Percentiles rank a stretch among this genome's conserved stretches.
Conservation (phyloP, 2,797 vertebrate species). For the Astyanax mexicanus region DNA sequence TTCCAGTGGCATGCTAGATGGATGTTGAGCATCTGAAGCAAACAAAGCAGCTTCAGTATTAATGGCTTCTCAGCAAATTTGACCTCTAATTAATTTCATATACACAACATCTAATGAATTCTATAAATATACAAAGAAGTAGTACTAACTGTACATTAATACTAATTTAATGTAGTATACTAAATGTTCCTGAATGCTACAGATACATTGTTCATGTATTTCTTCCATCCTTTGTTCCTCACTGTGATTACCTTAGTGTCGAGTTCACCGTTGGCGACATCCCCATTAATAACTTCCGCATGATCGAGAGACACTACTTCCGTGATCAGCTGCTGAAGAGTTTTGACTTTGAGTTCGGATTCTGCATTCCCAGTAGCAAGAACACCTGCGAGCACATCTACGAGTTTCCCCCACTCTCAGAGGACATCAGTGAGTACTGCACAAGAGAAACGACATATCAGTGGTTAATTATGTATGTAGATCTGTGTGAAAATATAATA, state of each 20-base stretch:
- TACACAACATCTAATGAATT: background rate
- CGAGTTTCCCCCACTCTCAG: constrained; percentile 94
- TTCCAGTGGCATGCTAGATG: constrained; percentile 5
- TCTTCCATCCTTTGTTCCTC: background rate
- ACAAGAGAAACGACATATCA: background rate
- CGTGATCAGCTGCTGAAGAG: constrained; percentile 94
- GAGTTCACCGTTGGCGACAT: constrained; percentile 97
- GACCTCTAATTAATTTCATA: constrained; percentile 20
- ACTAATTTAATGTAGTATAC: background rate
- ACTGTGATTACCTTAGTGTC: constrained; percentile 77
- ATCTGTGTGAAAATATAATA: too few relatives aligned
- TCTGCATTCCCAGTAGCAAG: constrained; percentile 98
- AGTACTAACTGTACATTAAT: background rate
- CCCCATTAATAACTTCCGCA: constrained; percentile 96
- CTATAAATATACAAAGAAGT: background rate
- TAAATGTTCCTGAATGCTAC: background rate
- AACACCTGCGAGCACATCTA: constrained; percentile 99
- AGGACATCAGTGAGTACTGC: constrained; percentile 89
- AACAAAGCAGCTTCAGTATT: background rate
- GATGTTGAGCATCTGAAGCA: background rate
- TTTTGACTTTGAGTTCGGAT: constrained; percentile 98
- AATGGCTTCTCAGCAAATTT: background rate
- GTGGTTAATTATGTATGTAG: too few relatives aligned
- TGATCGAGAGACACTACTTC: constrained; percentile 99
- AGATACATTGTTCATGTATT: background rate